Evolutionary conservation across 2,888 invertebrate genomes (phyloP).

Genomic region (Tricholauxania praeusta): DNA sequence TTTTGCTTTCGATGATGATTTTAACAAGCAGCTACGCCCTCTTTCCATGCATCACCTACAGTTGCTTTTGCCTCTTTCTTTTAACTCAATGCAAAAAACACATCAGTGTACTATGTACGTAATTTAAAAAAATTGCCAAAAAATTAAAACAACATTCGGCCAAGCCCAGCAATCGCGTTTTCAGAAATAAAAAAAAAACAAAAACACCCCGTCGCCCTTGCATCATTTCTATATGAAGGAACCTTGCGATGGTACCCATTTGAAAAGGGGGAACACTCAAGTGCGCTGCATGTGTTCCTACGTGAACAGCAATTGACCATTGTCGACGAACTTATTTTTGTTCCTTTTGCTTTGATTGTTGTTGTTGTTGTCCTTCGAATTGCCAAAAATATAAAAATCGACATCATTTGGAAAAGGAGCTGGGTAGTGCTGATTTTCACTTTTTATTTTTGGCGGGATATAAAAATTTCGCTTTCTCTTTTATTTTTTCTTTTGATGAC

Average conservation of each 20-base stretch:
- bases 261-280: not conserved
- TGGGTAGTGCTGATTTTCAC: constrained; percentile 23
- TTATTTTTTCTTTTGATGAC: constrained; percentile 8
- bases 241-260: too few species aligned
- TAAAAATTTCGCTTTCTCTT: constrained; percentile 28
- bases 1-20: too few species aligned
- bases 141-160: constrained; percentile 22
- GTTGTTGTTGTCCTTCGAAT: too few species aligned
- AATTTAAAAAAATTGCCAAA: constrained; percentile 27
- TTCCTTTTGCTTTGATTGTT: too few species aligned
- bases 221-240: too few species aligned
- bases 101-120: not conserved
- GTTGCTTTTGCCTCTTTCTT: too few species aligned
- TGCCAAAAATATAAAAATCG: too few species aligned
- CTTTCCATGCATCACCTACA: too few species aligned
- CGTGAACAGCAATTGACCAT: constrained; percentile 22
- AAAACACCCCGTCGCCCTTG: not conserved
- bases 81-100: not conserved
- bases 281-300: not conserved
- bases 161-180: too few species aligned
- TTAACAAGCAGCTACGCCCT: too few species aligned
- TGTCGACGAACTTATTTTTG: constrained; percentile 3
- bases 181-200: too few species aligned
- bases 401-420: too few species aligned
- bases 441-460: constrained; percentile 32